Evolutionary conservation across 2,797 vertebrate genomes (phyloP).

Genomic region (Premnoplex brunnescens): DNA sequence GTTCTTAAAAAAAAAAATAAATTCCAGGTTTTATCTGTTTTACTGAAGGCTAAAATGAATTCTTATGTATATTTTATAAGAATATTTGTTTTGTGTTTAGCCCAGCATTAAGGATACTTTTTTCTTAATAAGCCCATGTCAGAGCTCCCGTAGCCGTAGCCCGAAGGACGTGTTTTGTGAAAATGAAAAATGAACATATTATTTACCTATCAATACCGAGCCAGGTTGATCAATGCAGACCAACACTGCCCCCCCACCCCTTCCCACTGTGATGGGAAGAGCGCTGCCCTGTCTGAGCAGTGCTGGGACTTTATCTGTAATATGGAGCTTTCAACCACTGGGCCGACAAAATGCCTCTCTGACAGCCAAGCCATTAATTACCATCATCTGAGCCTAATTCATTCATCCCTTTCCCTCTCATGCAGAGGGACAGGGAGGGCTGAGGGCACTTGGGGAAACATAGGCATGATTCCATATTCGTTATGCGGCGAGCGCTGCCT

Average conservation of each 20-base stretch:
- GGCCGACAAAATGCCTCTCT: constrained; percentile 77
- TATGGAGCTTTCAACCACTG: constrained; percentile 63
- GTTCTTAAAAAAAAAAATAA: background rate
- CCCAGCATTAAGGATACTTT: constrained; percentile 18
- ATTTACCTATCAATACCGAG: constrained; percentile 71
- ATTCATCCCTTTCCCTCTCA: constrained; percentile 82
- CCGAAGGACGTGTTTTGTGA: constrained; percentile 62
- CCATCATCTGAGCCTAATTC: constrained; percentile 82
- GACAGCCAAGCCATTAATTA: constrained; percentile 85
- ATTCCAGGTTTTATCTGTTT: constrained; percentile 39
- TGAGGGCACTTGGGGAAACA: constrained; percentile 83
- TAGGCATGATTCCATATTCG: constrained; percentile 85
- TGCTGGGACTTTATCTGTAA: constrained; percentile 64
- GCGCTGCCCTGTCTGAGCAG: constrained; percentile 41
- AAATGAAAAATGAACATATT: constrained; percentile 78
- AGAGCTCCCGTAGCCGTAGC: constrained; percentile 54
- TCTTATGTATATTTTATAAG: constrained; percentile 71
- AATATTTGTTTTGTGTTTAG: constrained; percentile 70
- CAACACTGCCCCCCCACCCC: background rate
- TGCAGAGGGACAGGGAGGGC: constrained; percentile 81
- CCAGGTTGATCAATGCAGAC: constrained; percentile 67
- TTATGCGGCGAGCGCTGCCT: constrained; percentile 79
- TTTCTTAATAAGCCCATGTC: constrained; percentile 62
- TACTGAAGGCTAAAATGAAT: constrained; percentile 56
- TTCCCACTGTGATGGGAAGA: background rate